phyloP scores from a whole-genome alignment of 2,888 invertebrate species.

The Macrophya annulata region DNA sequence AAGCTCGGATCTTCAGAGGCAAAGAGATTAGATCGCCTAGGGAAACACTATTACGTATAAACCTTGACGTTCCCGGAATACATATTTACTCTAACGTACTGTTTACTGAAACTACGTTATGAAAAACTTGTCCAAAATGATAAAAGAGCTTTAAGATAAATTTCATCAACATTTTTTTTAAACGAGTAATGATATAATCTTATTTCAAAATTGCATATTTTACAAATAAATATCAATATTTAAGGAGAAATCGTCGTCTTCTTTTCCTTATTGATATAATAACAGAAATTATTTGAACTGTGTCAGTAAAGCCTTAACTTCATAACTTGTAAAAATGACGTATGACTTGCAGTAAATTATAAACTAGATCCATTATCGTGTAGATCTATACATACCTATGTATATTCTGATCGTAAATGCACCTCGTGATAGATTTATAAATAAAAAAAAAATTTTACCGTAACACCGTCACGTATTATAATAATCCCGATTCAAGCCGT shows the following conservation, averaged over 20 bases:
- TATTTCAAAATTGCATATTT: no score
- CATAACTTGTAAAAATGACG: neutral
- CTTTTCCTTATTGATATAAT: no score
- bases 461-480: constrained; percentile 12
- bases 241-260: no score
- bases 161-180: neutral
- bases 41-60: constrained; percentile 6
- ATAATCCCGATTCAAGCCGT: constrained; percentile 17
- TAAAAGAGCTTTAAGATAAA: neutral
- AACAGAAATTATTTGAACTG: neutral
- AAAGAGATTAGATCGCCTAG: constrained; percentile 11
- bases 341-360: neutral
- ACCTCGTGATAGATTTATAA: constrained; percentile 31
- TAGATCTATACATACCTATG: no score
- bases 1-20: neutral
- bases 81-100: neutral
- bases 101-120: neutral
- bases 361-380: neutral
- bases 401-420: neutral
- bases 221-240: no score
- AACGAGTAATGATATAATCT: no score
- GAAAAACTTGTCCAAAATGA: neutral
- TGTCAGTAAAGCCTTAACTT: neutral
- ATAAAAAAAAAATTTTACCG: constrained; percentile 9
- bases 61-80: neutral